Base-by-base conservation (phyloP, 2,888 invertebrate species). In the Eledona agricola region DNA sequence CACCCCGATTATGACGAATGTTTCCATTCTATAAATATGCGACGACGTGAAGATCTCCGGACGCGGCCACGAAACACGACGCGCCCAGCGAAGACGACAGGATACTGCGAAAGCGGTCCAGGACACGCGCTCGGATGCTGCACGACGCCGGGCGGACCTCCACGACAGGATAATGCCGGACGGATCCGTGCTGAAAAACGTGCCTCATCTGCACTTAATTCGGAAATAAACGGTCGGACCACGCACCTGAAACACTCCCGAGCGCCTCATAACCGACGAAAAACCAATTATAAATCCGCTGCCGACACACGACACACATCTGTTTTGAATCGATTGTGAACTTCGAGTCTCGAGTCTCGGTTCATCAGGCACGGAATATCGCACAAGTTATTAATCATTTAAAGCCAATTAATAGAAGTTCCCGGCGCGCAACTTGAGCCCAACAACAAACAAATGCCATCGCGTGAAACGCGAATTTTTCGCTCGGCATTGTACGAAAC, bases 1-100 rank as follows among this genome's bases (percentile, higher is more conserved):
- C 72, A 85, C 80, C 64, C 85, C 84, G 65, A 85, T 78, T 68
- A 85, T 80, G 71, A 85, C 77, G 71, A 85, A 83, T 73, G 84
- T 84, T 81, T 85, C 84, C 85, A 85, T 85, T 60, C 53, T 66
- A 35, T 4, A n/a, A 11, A 22, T 28, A 29, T 7, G 4, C 42
- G 32, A 32, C 12, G 20, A 5, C 5, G 4, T 19, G n/a, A 19
- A 19, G 20, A 19, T 5, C 20, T 19, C 5, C 20, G 20, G n/a
- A 19, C 20, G 20, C 4, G 4, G 34, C n/a, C n/a, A n/a, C n/a
- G n/a, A 49, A 40, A 29, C 40, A 51, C 57, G 47, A 49, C 59
- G 55, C 52, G 40, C 57, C 46, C 47, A 54, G 11, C 51, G 51
- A 58, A 54, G 58, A 57, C 60, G 55, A 45, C 59, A 57, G 55